phyloP scores from a whole-genome alignment of 2,888 invertebrate genomes.

The Hymenopus coronatus region DNA sequence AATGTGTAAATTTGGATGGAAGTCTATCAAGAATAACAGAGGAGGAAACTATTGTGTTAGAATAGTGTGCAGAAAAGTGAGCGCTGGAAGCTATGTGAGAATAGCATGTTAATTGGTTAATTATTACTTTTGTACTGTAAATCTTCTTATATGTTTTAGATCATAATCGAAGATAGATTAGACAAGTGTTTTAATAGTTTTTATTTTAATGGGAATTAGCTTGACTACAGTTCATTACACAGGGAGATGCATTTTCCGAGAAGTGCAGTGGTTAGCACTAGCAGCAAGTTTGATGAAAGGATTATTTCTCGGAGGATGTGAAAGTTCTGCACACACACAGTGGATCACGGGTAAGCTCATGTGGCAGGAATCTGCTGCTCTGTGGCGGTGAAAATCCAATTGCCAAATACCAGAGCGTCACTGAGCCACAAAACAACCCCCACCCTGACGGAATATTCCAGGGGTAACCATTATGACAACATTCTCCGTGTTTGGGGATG shows the following conservation, averaged over 20 bases:
- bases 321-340: neutral
- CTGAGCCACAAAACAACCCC: neutral
- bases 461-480: neutral
- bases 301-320: neutral
- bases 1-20: too few species aligned
- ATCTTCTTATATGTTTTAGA: too few species aligned
- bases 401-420: constrained; percentile 12
- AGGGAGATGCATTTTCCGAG: neutral
- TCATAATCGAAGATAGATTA: too few species aligned
- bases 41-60: too few species aligned
- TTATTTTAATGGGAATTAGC: too few species aligned
- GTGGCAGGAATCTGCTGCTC: neutral
- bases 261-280: neutral
- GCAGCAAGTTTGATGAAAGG: neutral
- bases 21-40: too few species aligned
- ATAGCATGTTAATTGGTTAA: too few species aligned
- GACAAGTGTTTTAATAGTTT: too few species aligned
- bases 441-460: neutral
- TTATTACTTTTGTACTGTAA: too few species aligned
- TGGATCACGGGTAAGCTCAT: neutral
- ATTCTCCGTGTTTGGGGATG: neutral
- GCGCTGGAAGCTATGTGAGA: too few species aligned
- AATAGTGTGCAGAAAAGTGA: too few species aligned
- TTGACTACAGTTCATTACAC: too few species aligned
- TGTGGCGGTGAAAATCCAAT: constrained; percentile 7